Conservation (phyloP, 2,113 vertebrate species). For the Coptodon rendalli region DNA sequence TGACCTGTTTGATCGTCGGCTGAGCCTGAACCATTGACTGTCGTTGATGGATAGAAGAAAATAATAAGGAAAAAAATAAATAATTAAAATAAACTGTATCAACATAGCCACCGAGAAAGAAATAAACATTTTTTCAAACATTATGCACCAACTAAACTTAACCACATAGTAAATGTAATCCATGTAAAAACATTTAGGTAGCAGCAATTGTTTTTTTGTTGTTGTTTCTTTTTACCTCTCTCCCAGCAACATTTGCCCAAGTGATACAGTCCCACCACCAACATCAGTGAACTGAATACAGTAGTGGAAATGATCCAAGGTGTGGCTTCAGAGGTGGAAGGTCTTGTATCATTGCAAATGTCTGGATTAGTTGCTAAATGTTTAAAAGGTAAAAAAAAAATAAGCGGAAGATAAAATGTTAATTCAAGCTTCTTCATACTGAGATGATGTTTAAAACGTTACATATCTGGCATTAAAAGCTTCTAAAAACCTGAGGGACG, state of each 20-base stretch:
- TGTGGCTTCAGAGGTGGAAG: accelerated
- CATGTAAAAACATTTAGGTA: neutral
- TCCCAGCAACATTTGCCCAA: neutral
- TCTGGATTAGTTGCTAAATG: neutral
- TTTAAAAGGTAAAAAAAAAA: neutral
- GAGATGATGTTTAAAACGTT: neutral
- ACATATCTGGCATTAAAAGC: neutral
- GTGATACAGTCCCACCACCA: neutral
- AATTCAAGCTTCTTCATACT: neutral
- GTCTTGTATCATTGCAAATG: neutral
- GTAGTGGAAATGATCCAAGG: neutral
- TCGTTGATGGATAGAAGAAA: neutral
- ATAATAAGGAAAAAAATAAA: neutral
- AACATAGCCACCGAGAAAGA: accelerated
- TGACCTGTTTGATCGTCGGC: neutral
- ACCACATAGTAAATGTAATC: neutral
- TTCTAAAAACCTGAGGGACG: neutral
- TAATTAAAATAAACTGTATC: neutral
- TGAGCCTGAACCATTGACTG: neutral
- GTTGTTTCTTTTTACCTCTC: neutral
- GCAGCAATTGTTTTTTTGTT: too few species aligned
- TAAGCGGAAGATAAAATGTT: neutral
- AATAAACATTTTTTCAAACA: neutral
- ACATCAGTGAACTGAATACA: neutral
- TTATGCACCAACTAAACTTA: accelerated